These are phyloP conservation scores for Chorisops tibialis DNA, from an alignment of 2,888 invertebrate genomes.

Conservation along the genomic window DNA sequence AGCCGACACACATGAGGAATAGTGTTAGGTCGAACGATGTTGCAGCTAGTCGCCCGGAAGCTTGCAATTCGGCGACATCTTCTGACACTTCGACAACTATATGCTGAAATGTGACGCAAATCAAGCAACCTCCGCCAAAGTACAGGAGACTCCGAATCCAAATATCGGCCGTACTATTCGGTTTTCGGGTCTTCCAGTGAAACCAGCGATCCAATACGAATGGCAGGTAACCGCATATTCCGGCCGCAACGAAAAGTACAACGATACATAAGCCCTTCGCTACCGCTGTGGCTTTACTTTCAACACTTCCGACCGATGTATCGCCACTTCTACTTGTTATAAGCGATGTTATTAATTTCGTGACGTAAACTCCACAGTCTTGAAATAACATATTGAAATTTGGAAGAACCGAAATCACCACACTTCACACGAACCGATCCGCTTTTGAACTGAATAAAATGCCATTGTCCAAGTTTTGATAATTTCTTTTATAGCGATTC, in stretches of 20 bases:
- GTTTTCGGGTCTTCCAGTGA: not conserved
- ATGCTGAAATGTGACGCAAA: constrained; percentile 73
- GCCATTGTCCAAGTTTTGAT: too few species aligned
- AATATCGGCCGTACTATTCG: not conserved
- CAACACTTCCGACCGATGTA: too few species aligned
- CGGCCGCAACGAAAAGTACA: not conserved
- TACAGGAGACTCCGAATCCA: constrained; percentile 54
- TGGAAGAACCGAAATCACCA: too few species aligned
- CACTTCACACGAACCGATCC: too few species aligned
- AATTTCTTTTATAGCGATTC: too few species aligned
- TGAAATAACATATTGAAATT: too few species aligned
- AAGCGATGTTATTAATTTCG: too few species aligned
- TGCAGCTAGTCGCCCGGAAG: constrained; percentile 45
- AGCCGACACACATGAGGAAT: constrained; percentile 65
- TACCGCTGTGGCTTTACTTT: not conserved
- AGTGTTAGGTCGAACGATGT: constrained; percentile 63
- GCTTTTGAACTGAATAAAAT: too few species aligned
- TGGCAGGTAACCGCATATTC: constrained; percentile 1
- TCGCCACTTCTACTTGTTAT: too few species aligned
- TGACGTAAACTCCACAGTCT: too few species aligned
- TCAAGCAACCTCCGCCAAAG: constrained; percentile 71
- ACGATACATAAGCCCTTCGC: not conserved
- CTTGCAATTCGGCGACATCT: constrained; percentile 57
- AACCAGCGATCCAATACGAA: constrained; percentile 13
- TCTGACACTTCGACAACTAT: constrained; percentile 70